Base-by-base conservation (phyloP, 1,140 invertebrate genomes). In the Hylyphantes graminicola region DNA sequence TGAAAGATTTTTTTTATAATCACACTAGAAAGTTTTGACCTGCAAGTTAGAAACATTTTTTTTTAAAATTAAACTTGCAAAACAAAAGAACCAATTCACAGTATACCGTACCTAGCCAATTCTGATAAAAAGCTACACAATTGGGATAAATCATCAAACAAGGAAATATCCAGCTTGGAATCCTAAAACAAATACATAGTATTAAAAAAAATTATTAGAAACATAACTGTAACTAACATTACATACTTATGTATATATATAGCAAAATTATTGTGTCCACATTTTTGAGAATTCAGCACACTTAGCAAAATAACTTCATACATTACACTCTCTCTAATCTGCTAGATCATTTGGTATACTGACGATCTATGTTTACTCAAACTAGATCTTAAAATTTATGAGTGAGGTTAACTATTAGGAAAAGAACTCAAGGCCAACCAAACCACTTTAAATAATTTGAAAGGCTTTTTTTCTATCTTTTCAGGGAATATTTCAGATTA, bases 91-190 rank as follows among this genome's bases (percentile, higher is more conserved):
- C n/a, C 5, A 48, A 72, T 51, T 13, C 2, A 2, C 17, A 54
- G 35, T 12, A 17, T 55, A 64, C 63, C 83, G 65, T 85, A 89
- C 89, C 87, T 91, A 1, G 95, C 92, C 68, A 98, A 89, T 87
- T 96, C 94, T 88, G 94, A 93, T 11, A 98, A 89, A 61, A 97
- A 92, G 67, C 92, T 90, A 0, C 93, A 94, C 21, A 98, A 87
- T 0, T 93, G 90, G 65, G 92, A 91, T 73, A 96, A 89, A 86
- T 94, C 93, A 78, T 94, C 92, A 21, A 91, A 92, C 85, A 94
- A 91, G 2, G 95, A 90, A 1, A 92, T 91, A 88, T 96, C 94
- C 55, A 97, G 88, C 89, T 97, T 97, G 1, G 96, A 91, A 88
- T 98, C 96, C 90, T 92, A 86, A 9, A 88, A 88, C 86, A 84